Evolutionary conservation across 2,113 vertebrate species (phyloP).

Genomic region (Brevimyrus niger): DNA sequence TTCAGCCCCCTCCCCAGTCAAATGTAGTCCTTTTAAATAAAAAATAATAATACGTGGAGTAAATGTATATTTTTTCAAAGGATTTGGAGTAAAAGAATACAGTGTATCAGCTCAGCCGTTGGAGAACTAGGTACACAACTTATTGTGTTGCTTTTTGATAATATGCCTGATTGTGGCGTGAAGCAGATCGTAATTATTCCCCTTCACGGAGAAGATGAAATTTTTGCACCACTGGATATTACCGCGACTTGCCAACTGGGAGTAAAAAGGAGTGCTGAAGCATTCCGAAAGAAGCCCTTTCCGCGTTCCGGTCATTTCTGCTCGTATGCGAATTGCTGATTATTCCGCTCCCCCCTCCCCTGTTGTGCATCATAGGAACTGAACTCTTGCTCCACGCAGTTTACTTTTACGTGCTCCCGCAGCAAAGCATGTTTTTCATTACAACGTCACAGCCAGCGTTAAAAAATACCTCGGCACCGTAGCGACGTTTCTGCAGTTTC

Average conservation of each 20-base stretch:
- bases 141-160: background rate
- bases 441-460: background rate
- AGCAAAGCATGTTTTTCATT: background rate
- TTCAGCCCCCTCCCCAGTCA: background rate
- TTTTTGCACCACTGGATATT: background rate
- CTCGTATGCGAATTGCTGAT: background rate
- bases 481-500: conserved; percentile 9
- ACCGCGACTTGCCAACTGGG: background rate
- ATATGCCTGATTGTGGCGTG: background rate
- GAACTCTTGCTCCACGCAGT: conserved; percentile 14
- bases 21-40: background rate
- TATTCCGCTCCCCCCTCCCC: background rate
- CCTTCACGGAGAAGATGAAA: background rate
- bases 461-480: background rate
- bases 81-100: background rate
- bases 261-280: background rate
- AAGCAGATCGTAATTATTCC: background rate
- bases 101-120: background rate
- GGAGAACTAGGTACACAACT: conserved; percentile 7
- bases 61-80: background rate
- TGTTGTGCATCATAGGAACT: background rate
- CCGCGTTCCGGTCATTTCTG: background rate
- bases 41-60: background rate
- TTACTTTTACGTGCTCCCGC: conserved; percentile 4
- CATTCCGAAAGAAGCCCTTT: background rate